Conservation (phyloP, 2,888 invertebrate species). For the Nymphalis polychloros region DNA sequence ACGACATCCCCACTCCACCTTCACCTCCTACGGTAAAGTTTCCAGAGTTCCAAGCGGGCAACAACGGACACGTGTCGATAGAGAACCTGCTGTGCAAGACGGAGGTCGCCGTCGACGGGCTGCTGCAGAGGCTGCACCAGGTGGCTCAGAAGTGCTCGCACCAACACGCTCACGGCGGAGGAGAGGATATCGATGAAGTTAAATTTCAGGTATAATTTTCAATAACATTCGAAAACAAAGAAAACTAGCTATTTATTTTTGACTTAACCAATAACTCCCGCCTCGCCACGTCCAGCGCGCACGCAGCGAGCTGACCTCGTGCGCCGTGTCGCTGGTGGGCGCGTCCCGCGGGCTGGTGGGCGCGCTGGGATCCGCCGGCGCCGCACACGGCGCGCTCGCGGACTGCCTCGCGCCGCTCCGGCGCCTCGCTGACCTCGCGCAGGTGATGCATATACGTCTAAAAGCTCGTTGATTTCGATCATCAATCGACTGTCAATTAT, state of each 20-base stretch:
- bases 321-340: constrained; percentile 90
- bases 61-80: constrained; percentile 81
- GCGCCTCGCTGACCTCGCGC: constrained; percentile 87
- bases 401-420: constrained; percentile 89
- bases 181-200: constrained; percentile 87
- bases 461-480: background rate
- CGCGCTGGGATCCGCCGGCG: constrained; percentile 84
- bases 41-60: constrained; percentile 66
- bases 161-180: constrained; percentile 89
- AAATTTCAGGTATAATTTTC: constrained; percentile 84
- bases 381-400: constrained; percentile 86
- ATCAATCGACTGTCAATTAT: no score
- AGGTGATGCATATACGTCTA: constrained; percentile 55
- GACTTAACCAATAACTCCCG: no score
- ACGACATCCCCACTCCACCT: constrained; percentile 74
- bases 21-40: constrained; percentile 72
- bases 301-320: constrained; percentile 89
- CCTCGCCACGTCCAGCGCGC: constrained; percentile 75
- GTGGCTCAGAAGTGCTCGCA: constrained; percentile 87
- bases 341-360: constrained; percentile 91
- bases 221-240: no score
- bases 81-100: constrained; percentile 85
- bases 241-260: no score
- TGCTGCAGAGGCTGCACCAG: constrained; percentile 85
- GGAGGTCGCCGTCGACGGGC: constrained; percentile 85